Evolutionary conservation across 1,140 invertebrate species (phyloP).

Genomic region (Vollenhovia emeryi): DNA sequence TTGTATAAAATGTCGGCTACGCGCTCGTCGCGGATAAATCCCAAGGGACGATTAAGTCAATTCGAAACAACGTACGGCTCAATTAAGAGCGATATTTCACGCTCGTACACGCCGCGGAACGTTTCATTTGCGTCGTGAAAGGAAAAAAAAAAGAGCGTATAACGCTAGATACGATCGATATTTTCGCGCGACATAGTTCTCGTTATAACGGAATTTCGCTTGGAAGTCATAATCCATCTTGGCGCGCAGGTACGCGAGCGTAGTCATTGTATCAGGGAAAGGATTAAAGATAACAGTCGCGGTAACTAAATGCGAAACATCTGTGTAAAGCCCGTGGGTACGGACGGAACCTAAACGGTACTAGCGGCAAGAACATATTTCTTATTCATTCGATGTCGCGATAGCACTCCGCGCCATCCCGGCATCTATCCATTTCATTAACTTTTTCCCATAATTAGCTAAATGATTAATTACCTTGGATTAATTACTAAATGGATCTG

Average conservation of each 20-base stretch:
- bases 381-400: constrained; percentile 31
- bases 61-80: neutral
- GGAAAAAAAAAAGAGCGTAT: neutral
- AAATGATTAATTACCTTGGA: constrained; percentile 3
- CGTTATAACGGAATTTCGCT: constrained; percentile 26
- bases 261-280: constrained; percentile 29
- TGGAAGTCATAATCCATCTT: constrained; percentile 35
- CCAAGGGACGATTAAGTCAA: neutral
- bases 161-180: neutral
- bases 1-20: constrained; percentile 25
- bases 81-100: neutral
- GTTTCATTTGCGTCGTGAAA: neutral
- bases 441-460: constrained; percentile 24
- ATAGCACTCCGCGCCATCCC: constrained; percentile 2
- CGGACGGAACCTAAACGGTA: constrained; percentile 43
- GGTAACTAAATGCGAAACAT: constrained; percentile 42
- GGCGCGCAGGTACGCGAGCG: neutral
- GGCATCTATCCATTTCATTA: constrained; percentile 8
- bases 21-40: neutral
- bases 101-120: neutral
- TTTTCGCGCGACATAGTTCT: constrained; percentile 26
- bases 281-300: constrained; percentile 40
- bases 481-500: neutral
- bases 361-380: neutral
- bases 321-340: constrained; percentile 34